These are phyloP conservation scores for Catharus minimus DNA, from an alignment of 2,113 vertebrate genomes.

Conservation along the genomic window DNA sequence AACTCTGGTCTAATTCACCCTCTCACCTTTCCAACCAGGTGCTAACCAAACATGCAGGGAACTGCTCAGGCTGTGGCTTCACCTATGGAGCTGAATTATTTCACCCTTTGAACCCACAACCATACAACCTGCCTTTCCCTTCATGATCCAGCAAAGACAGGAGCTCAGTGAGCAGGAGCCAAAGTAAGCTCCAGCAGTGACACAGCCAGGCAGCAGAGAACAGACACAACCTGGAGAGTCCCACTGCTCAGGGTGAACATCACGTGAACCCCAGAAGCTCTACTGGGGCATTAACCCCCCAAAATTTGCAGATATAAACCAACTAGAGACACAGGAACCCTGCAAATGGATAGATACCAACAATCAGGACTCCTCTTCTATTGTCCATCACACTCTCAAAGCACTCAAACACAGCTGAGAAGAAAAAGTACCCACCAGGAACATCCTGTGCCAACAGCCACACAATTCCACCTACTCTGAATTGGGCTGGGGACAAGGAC, in stretches of 20 bases:
- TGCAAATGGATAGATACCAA: background rate
- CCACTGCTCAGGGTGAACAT: background rate
- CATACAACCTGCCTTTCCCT: background rate
- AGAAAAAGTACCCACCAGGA: no score
- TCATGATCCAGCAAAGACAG: background rate
- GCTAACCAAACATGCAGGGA: background rate
- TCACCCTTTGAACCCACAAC: background rate
- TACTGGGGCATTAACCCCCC: background rate
- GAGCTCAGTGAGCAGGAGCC: background rate
- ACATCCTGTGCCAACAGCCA: accelerated
- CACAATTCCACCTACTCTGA: accelerated
- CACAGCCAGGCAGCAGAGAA: background rate
- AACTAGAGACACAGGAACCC: background rate
- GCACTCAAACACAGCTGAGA: background rate
- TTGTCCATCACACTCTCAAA: background rate
- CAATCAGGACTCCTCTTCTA: background rate
- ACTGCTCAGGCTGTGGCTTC: background rate
- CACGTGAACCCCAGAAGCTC: accelerated
- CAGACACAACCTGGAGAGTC: background rate
- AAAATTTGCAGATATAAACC: background rate
- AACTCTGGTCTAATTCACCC: background rate
- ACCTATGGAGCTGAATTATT: background rate
- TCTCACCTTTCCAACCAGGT: background rate
- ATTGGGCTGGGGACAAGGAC: accelerated
- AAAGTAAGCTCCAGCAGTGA: background rate